These are phyloP conservation scores for Disparrhopalites patrizii DNA, from an alignment of 2,888 invertebrate genomes.

Conservation along the genomic window DNA sequence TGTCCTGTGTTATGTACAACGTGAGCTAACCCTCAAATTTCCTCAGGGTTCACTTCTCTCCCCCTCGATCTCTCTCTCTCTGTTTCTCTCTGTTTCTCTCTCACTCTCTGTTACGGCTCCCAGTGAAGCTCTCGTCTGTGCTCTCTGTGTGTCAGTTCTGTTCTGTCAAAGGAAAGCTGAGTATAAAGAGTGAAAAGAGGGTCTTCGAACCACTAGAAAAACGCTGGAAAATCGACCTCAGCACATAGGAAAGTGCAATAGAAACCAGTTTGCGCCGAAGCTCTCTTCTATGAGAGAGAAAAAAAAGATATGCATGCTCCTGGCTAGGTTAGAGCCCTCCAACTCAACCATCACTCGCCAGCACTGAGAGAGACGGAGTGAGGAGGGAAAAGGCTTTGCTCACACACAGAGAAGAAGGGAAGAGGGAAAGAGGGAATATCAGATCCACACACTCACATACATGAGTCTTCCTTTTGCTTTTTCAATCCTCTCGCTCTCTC, in stretches of 20 bases:
- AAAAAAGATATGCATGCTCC: too few species aligned
- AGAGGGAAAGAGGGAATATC: neutral
- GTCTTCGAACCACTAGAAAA: constrained; percentile 24
- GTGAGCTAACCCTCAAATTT: constrained; percentile 32
- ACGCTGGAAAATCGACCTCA: constrained; percentile 28
- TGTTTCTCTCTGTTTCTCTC: constrained; percentile 15
- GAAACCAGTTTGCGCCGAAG: constrained; percentile 28
- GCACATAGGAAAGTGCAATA: constrained; percentile 27
- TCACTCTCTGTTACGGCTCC: neutral
- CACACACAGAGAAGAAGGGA: neutral
- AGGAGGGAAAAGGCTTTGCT: too few species aligned
- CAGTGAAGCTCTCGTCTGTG: neutral
- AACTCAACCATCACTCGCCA: too few species aligned
- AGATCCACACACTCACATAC: too few species aligned
- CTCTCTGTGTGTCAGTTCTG: constrained; percentile 18
- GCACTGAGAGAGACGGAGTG: too few species aligned
- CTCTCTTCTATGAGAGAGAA: too few species aligned
- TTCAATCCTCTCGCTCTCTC: constrained; percentile 11
- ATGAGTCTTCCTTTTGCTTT: constrained; percentile 18
- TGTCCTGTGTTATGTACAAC: neutral
- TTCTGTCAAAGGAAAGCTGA: constrained; percentile 11
- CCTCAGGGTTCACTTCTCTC: constrained; percentile 33
- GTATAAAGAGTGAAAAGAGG: constrained; percentile 1
- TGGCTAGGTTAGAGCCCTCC: too few species aligned
- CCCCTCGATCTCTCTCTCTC: constrained; percentile 6